Base-by-base conservation (phyloP, 1,140 invertebrate genomes). In the Dendrolimus punctatus region DNA sequence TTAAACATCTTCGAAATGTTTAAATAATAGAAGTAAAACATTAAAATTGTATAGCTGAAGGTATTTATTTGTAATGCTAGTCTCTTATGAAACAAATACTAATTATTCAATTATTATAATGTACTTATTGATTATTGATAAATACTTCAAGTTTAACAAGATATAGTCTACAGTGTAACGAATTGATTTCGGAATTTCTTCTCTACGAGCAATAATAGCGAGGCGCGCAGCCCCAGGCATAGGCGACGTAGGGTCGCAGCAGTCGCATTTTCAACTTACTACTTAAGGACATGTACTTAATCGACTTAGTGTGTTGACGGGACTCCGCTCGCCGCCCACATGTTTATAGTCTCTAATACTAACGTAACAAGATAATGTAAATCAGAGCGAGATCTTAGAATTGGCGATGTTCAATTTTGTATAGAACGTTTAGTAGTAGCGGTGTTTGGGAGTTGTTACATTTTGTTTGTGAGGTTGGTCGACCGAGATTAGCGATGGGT, bases 71-170 rank as follows among this genome's bases (percentile, higher is more conserved):
- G 80, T 86, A 84, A 84, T 83, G 83, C 83, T 86, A 86, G 83
- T 86, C 83, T 86, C 83, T 84, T 86, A 84, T 83, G 80, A 86
- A 83, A 82, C 76, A 80, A 79, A 82, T 82, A 85, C 80, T 86
- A 86, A 86, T 84, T 84, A 86, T 86, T 86, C 83, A 86, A 84
- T 86, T 83, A 86, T 84, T 83, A 78, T 86, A 86, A 86, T 81
- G 83, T 86, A 86, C 80, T 86, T 84, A 84, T 84, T 86, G 80
- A 86, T 85, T 83, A 85, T 85, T 76, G 82, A 85, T 85, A 83
- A 85, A 83, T 85, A 85, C 77, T 85, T 85, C 77, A 81, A 85
- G 74, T 85, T 85, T 85, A 82, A 83, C 71, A 76, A 81, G 70
- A 77, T 81, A 82, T 84, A 85, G 78, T 82, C 74, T 82, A 82